phyloP scores from a whole-genome alignment of 2,113 vertebrate species.

The Pogonocichla stellata region DNA sequence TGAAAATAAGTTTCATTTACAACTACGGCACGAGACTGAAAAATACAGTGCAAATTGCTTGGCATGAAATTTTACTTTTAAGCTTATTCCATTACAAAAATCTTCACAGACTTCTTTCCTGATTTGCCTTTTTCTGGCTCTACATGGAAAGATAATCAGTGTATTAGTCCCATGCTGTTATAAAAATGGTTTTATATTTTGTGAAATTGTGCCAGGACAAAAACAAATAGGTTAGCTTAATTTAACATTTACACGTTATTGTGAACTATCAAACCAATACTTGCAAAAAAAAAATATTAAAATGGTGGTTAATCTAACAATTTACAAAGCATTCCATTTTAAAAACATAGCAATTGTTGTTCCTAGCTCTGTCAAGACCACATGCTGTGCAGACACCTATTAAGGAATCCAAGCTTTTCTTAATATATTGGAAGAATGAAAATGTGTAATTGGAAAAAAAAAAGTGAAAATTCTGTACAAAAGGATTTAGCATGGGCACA shows the following conservation, averaged over 20 bases:
- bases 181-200: constrained; percentile 68
- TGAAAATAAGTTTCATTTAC: constrained; percentile 33
- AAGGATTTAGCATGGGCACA: constrained; percentile 41
- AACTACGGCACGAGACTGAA: neutral
- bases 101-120: neutral
- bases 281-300: constrained; percentile 73
- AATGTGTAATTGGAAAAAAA: constrained; percentile 84
- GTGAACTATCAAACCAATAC: constrained; percentile 47
- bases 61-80: constrained; percentile 50
- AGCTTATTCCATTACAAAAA: constrained; percentile 30
- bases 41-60: constrained; percentile 12
- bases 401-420: constrained; percentile 80
- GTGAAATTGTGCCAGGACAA: constrained; percentile 80
- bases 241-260: constrained; percentile 51
- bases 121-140: constrained; percentile 66
- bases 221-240: constrained; percentile 59
- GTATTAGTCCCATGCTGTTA: constrained; percentile 62
- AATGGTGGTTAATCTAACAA: constrained; percentile 87
- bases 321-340: constrained; percentile 85
- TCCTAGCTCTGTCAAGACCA: constrained; percentile 69
- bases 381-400: constrained; percentile 75
- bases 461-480: constrained; percentile 70
- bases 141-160: constrained; percentile 60
- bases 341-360: constrained; percentile 69
- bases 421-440: constrained; percentile 76